Base-by-base conservation (phyloP, 1,140 invertebrate species). In the Onthophagus taurus region DNA sequence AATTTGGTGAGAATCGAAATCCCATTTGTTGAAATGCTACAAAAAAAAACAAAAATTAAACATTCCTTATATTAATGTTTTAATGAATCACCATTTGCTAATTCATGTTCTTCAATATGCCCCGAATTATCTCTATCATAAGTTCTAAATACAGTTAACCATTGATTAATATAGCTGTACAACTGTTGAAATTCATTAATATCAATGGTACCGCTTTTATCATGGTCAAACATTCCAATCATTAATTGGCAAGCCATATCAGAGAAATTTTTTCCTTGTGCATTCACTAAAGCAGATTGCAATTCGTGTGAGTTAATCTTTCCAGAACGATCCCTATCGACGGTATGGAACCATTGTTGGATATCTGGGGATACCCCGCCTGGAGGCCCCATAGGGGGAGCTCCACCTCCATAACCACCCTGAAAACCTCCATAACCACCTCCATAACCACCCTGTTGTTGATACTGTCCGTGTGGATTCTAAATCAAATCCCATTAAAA, bases 181-280 rank as follows among this genome's bases (percentile, higher is more conserved):
- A 95, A 67, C 52, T 85, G 80, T 56, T 85, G 80, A 63, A 94
- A 95, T 67, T 92, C 88, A 53, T 77, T 71, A 0, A 91, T 42
- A 63, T 89, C 85, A 52, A 95, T 91, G n/a, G 80, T 81, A n/a
- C 88, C 89, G 49, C 72, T 80, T 51, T 80, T 76, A 59, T 90
- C 83, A 52, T 76, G 76, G 62, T 92, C 89, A 74, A 93, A 94
- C 85, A 94, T 88, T 45, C 85, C 80, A 57, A 93, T 89, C 86
- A 94, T 91, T n/a, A 93, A 67, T 49, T 77, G 78, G 63, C 88
- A 92, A 21, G 86, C 84, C 49, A 77, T 80, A 45, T 86, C 79
- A 30, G 86, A 89, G 61, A 93, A 93, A 46, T 80, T 78, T 44
- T 84, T 75, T 17, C 88, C 89, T 67, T 90, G 85, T 20, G 83